Percentiles rank a stretch among this genome's conserved stretches.
Evolutionary conservation across 2,888 invertebrate species (phyloP).

Genomic region (Eupithecia exiguata): DNA sequence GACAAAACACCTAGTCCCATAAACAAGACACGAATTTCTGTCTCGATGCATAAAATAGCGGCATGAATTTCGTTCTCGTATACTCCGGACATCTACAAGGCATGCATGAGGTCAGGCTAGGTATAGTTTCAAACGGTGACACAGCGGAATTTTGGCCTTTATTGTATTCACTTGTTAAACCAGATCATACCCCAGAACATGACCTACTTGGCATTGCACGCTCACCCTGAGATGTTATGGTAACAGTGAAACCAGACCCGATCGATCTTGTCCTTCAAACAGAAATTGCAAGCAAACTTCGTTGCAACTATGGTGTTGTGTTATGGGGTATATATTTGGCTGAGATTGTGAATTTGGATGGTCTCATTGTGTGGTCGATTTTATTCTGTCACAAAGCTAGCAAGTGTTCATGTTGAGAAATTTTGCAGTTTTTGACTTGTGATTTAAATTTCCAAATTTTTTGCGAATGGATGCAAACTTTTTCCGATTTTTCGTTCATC

Average conservation of each 20-base stretch:
- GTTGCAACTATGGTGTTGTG: not conserved
- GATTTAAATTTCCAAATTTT: not conserved
- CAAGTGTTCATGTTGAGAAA: not conserved
- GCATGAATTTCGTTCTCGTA: not conserved
- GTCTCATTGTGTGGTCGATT: not conserved
- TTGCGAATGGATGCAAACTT: not conserved
- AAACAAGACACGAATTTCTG: not conserved
- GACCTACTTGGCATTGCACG: conserved; percentile 37
- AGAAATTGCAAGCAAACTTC: conserved; percentile 21
- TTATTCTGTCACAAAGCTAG: not conserved
- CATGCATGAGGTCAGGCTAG: not conserved
- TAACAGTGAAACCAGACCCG: conserved; percentile 28
- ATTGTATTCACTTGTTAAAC: conserved; percentile 3
- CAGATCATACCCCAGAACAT: conserved; percentile 24
- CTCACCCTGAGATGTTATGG: conserved; percentile 36
- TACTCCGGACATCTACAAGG: not conserved
- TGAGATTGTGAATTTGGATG: not conserved
- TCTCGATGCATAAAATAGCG: not conserved
- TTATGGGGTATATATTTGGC: not conserved
- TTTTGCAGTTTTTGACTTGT: not conserved
- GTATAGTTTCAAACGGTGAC: not conserved
- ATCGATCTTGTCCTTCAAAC: conserved; percentile 34
- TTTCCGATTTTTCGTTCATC: not conserved
- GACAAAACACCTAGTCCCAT: not conserved
- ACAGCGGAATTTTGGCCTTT: not conserved